These are phyloP conservation scores for Sycobia sp. DNA, from an alignment of 1,140 invertebrate species.

Conservation along the genomic window DNA sequence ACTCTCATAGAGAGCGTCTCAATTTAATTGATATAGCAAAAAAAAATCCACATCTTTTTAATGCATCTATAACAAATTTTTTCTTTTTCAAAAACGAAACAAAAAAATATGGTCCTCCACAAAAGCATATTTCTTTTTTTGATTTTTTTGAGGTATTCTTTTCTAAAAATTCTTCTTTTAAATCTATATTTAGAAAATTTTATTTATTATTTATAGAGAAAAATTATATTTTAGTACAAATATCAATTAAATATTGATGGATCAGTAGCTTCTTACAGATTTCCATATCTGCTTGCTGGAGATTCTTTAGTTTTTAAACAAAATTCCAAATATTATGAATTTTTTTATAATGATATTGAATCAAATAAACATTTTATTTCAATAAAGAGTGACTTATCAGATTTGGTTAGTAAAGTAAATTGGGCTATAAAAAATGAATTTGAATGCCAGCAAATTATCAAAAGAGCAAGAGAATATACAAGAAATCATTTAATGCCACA, in stretches of 20 bases:
- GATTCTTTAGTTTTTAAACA: constrained; percentile 90
- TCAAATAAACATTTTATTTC: constrained; percentile 85
- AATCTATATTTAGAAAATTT: neutral
- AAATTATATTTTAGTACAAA: constrained; percentile 77
- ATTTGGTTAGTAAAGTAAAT: constrained; percentile 78
- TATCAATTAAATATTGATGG: constrained; percentile 96
- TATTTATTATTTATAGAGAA: constrained; percentile 29
- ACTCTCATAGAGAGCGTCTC: constrained; percentile 83
- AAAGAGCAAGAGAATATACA: constrained; percentile 75
- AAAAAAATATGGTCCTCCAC: constrained; percentile 82
- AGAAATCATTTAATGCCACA: constrained; percentile 81
- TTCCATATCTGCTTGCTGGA: constrained; percentile 89
- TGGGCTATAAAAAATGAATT: constrained; percentile 84
- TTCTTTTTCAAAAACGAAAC: constrained; percentile 92
- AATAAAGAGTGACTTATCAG: constrained; percentile 77
- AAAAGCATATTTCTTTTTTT: constrained; percentile 87
- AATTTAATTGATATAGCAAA: constrained; percentile 81
- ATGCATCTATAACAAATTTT: constrained; percentile 93
- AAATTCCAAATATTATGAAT: constrained; percentile 91
- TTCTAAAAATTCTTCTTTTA: constrained; percentile 3
- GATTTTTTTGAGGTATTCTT: constrained; percentile 88
- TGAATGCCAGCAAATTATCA: constrained; percentile 72
- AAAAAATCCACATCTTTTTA: constrained; percentile 80
- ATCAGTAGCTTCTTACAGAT: constrained; percentile 92
- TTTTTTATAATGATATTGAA: constrained; percentile 83